phyloP scores from a whole-genome alignment of 2,888 invertebrate species.

The Alloscopus bannaensis region DNA sequence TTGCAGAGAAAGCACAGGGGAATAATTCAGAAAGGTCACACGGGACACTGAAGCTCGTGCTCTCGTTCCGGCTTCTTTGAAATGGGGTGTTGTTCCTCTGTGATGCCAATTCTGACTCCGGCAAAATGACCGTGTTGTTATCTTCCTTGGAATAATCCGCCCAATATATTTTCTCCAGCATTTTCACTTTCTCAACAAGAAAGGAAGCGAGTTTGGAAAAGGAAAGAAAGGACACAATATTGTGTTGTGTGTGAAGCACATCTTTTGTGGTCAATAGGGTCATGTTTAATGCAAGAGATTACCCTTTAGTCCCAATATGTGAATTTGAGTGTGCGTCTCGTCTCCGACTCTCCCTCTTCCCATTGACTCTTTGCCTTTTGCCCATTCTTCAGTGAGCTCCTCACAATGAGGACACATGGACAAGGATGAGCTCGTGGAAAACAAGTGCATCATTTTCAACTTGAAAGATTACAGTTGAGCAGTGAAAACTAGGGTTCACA shows the following conservation, averaged over 20 bases:
- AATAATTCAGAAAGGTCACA: slow-evolving; percentile 71
- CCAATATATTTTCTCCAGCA: too few relatives aligned
- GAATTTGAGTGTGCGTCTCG: slow-evolving; percentile 37
- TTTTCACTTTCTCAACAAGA: neutral
- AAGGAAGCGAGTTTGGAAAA: neutral
- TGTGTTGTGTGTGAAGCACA: slow-evolving; percentile 17
- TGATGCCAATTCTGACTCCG: too few relatives aligned
- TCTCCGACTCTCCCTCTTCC: neutral
- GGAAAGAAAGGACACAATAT: slow-evolving; percentile 15
- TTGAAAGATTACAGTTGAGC: too few relatives aligned
- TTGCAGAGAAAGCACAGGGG: slow-evolving; percentile 66
- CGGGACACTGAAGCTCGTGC: slow-evolving; percentile 48
- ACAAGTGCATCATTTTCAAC: too few relatives aligned
- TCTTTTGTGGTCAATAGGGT: slow-evolving; percentile 73
- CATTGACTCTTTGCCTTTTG: slow-evolving; percentile 11
- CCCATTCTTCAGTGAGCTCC: too few relatives aligned
- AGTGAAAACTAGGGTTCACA: too few relatives aligned
- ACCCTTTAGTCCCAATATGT: slow-evolving; percentile 71
- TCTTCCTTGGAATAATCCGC: too few relatives aligned
- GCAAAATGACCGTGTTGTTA: too few relatives aligned
- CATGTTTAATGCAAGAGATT: slow-evolving; percentile 74
- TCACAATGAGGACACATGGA: too few relatives aligned
- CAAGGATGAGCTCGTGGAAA: too few relatives aligned
- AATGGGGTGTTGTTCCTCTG: slow-evolving; percentile 6
- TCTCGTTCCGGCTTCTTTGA: neutral